These are phyloP conservation scores for Diplodus sargus DNA, from an alignment of 2,797 vertebrate species.

Conservation along the genomic window DNA sequence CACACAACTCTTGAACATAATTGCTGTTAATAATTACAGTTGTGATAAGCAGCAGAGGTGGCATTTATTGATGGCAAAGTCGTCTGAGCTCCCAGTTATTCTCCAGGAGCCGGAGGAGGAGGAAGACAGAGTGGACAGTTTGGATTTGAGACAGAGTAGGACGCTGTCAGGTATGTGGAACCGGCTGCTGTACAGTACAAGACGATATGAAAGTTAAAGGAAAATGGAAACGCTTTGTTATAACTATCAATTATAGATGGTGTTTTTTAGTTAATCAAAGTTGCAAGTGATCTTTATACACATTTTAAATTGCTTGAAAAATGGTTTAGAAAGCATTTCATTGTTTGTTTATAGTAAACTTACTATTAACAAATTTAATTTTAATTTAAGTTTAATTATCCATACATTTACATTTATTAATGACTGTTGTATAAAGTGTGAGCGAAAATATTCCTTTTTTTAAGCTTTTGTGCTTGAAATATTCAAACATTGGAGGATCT, in stretches of 20 bases:
- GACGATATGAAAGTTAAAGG: neutral
- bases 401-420: no score
- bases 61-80: conserved; percentile 73
- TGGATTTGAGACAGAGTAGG: conserved; percentile 28
- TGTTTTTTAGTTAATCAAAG: no score
- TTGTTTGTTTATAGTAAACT: no score
- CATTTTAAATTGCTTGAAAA: no score
- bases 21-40: conserved; percentile 97
- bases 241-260: no score
- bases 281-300: no score
- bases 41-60: conserved; percentile 69
- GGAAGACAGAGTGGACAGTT: conserved; percentile 18
- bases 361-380: no score
- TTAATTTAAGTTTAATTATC: no score
- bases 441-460: neutral
- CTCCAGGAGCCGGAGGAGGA: conserved; percentile 31
- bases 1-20: conserved; percentile 70
- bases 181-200: neutral
- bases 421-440: no score
- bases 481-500: neutral
- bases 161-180: conserved; percentile 59
- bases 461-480: neutral
- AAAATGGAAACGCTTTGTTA: no score
- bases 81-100: conserved; percentile 56
- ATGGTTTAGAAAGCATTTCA: no score